Percentiles rank a stretch among this genome's conserved stretches.
Evolutionary conservation across 2,888 invertebrate species (phyloP).

Genomic region (Caenorhabditis parvicauda): DNA sequence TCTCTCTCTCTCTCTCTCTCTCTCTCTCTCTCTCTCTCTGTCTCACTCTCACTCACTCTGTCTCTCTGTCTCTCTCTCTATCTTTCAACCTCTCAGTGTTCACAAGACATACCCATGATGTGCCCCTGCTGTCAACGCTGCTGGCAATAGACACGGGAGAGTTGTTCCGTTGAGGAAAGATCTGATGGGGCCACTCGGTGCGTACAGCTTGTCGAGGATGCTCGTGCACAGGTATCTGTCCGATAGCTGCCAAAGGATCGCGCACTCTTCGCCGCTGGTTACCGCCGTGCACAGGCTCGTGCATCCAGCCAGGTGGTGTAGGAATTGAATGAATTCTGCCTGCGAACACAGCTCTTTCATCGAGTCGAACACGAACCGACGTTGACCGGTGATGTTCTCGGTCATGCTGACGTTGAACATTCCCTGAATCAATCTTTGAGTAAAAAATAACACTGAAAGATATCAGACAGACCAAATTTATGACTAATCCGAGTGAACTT

Average conservation of each 20-base stretch:
- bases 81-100: too few species aligned
- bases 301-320: conserved; percentile 44
- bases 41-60: too few species aligned
- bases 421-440: conserved; percentile 30
- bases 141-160: conserved; percentile 39
- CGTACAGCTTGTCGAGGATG: conserved; percentile 36
- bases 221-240: conserved; percentile 50
- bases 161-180: conserved; percentile 39
- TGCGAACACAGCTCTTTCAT: conserved; percentile 26
- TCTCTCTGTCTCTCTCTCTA: too few species aligned
- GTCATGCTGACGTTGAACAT: conserved; percentile 49
- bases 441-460: not conserved
- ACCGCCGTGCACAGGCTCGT: conserved; percentile 21
- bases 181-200: conserved; percentile 35
- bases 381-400: conserved; percentile 36
- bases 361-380: conserved; percentile 39
- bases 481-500: too few species aligned
- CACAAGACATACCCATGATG: conserved; percentile 23
- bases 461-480: not conserved
- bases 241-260: conserved; percentile 47
- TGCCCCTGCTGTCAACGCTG: conserved; percentile 25
- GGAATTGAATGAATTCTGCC: conserved; percentile 42
- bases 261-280: conserved; percentile 30
- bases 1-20: too few species aligned
- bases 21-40: too few species aligned